Base-by-base conservation (phyloP, 1,140 invertebrate species). In the Drosophila sp. region DNA sequence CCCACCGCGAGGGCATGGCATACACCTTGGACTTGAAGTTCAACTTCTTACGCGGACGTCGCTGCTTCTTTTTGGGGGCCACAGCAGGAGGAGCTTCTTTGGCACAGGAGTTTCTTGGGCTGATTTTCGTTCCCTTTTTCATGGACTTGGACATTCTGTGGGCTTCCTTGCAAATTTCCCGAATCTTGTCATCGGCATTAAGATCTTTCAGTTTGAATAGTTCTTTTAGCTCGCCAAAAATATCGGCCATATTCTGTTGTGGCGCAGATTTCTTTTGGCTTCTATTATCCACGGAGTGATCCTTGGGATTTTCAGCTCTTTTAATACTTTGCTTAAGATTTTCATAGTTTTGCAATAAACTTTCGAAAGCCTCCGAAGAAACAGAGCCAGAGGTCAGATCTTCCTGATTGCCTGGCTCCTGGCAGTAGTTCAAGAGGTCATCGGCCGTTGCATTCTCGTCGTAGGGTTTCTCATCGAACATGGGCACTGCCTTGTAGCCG, bases 401-500 rank as follows among this genome's bases (percentile, higher is more conserved):
- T 4, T 27, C 29, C n/a, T 71, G 17, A 17, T 17, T 66, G 25
- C 25, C 5, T 30, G 35, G 44, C 0, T 55, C 10, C 8, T 67
- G 60, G 23, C 72, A 79, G 0, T 73, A 56, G 1, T 57, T 23
- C 1, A 91, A 54, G 10, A 91, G 83, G 8, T 83, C 57, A 6
- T 79, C 50, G 4, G 90, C 90, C 0, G 84, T 91, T 23, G 76
- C 58, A 0, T 69, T 40, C 41, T 91, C 90, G 44, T 91, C 62
- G 27, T 90, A 91, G 1, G 70, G 62, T 7, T 76, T 76, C 40
- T 91, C 90, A 27, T 71, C 69, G 23, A 77, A 78, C 2, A 69
- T 33, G 0, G 90, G 90, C 10, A 90, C 32, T 0, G 84, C 72
- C 38, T 91, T 91, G 60, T 91, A 91, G 27, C 84, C 84, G 29